Base-by-base conservation (phyloP, 2,888 invertebrate genomes). In the Oegoconia quadripuncta region DNA sequence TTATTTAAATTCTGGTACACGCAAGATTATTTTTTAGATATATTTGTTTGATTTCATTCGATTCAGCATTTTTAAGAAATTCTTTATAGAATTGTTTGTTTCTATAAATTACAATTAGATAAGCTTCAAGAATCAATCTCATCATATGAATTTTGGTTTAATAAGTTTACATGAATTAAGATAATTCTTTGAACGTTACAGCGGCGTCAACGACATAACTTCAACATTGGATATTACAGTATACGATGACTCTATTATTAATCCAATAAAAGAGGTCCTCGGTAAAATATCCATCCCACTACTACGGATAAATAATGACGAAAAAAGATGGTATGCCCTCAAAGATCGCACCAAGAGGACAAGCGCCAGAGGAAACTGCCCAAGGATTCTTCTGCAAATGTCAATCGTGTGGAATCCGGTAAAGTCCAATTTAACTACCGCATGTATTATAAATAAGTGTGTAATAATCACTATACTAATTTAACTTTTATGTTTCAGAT, bases 391-490 rank as follows among this genome's bases (percentile, higher is more conserved):
- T 23, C 44, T 87, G 42, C 81, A 86, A 57, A 84, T 86, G 81
- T 75, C 79, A 9, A 54, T 86, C 3, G 78, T 64, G 12, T 87
- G 84, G 84, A 86, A 87, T 52, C 84, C 86, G 59, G 86, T 87
- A 61, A 73, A 59, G 5, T 11, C 3, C n/a, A 17, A 26, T 12
- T 28, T 3, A 9, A 17, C n/a, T 32, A 30, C 35, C 20, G 37
- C 48, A 35, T 39, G 29, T 16, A 64, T 86, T 86, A 68, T 87
- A 30, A 87, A 84, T n/a, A n/a, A n/a, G n/a, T n/a, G n/a, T n/a
- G n/a, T n/a, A n/a, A 23, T 4, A 23, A 9, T 11, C 1, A 8
- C 11, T 9, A n/a, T 9, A 13, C 3, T 13, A 17, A 26, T 12
- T 28, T 3, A 9, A 17, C n/a, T 32, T 33, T 36, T 23, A 35